These are phyloP conservation scores for Apoda limacodes DNA, from an alignment of 2,888 invertebrate genomes.

Conservation along the genomic window DNA sequence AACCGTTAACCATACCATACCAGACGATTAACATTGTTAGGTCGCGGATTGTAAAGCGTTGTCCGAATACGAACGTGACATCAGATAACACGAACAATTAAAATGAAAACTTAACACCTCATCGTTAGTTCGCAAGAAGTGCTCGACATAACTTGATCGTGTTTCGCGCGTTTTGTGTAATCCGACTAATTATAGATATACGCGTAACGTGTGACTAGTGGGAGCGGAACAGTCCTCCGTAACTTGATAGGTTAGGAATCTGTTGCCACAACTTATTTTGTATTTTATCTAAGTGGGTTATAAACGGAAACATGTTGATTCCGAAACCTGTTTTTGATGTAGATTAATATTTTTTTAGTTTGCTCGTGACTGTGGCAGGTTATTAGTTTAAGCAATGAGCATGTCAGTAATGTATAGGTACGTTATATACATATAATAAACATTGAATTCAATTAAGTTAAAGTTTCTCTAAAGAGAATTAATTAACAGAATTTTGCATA, in stretches of 20 bases:
- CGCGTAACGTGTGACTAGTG: slow-evolving; percentile 23
- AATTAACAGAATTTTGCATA: too few relatives aligned
- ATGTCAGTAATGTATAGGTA: too few relatives aligned
- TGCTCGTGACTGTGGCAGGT: too few relatives aligned
- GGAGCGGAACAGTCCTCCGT: slow-evolving; percentile 30
- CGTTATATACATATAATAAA: too few relatives aligned
- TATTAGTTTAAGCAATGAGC: too few relatives aligned
- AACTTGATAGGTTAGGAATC: slow-evolving; percentile 42
- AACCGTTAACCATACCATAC: slow-evolving; percentile 58
- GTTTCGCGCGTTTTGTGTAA: slow-evolving; percentile 32
- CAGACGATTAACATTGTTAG: slow-evolving; percentile 46
- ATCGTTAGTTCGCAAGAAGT: slow-evolving; percentile 1
- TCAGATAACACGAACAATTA: slow-evolving; percentile 52
- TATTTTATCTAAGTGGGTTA: slow-evolving; percentile 45
- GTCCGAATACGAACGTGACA: slow-evolving; percentile 43
- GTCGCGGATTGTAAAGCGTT: slow-evolving; percentile 32
- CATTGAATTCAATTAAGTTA: too few relatives aligned
- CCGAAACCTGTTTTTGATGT: slow-evolving; percentile 33
- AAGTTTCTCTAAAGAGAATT: too few relatives aligned
- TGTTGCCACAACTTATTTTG: slow-evolving; percentile 30
- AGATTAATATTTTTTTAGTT: too few relatives aligned
- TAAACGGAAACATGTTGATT: slow-evolving; percentile 37
- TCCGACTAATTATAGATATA: slow-evolving; percentile 33
- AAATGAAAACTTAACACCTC: slow-evolving; percentile 28
- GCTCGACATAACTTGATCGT: slow-evolving; percentile 27